Evolutionary conservation across 2,888 invertebrate species (phyloP), one percentile per base, ranked within the genome.

Genomic region (Escarpia spicata): DNA sequence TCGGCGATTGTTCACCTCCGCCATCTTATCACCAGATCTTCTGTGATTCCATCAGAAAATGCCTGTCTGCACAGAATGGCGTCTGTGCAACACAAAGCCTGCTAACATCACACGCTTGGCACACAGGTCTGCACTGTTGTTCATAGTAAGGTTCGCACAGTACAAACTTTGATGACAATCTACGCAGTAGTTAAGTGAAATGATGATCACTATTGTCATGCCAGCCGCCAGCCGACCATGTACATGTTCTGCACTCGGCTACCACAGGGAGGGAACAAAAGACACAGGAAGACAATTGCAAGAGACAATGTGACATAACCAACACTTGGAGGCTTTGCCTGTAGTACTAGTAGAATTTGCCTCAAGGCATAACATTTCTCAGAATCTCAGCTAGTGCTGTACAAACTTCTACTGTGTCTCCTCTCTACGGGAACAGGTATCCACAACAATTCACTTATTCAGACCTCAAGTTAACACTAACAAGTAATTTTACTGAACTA

Each of bases 21-120:
- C 75, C 75, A 75, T 75, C 26, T 75, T 75, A 75, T 75, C 75
- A 75, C 75, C n/a, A n/a, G n/a, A 75, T 75, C 75, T 75, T 19
- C 75, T 4, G 75, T 75, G 75, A 75, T 75, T 75, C n/a, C 75
- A 75, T 75, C 75, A 75, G 75, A 75, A 75, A 75, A 75, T 75
- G n/a, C n/a, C 75, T 75, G 75, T 75, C 75, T 75, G 75, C 75
- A 75, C 26, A 75, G 75, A 75, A 75, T 75, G 75, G 75, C 75
- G 75, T 75, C 75, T 75, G 75, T 75, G 75, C 75, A 26, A 75
- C 75, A 75, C 75, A 75, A 75, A 26, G 75, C 75, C 75, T 75
- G 75, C 75, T 75, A 75, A 75, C 75, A 75, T 75, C 75, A 75
- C 75, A 26, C 19, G 75, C 75, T 26, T 26, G n/a, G 26, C 75